Evolutionary conservation across 1,140 invertebrate species (phyloP).

Genomic region (Calliphora vicina): DNA sequence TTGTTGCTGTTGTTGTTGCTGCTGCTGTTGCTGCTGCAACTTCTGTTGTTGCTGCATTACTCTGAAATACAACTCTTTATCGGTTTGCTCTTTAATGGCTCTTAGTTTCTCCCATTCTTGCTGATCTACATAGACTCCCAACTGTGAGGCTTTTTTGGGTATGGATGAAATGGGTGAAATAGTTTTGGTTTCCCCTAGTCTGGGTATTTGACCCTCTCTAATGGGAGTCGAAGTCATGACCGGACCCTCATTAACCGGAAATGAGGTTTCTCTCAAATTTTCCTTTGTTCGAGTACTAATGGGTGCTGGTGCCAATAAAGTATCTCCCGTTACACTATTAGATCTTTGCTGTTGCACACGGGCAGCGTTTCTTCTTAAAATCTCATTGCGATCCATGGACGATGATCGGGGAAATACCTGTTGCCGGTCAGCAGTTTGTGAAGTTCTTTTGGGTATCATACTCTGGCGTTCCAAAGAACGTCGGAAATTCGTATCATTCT

Average conservation of each 20-base stretch:
- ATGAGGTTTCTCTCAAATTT: constrained; percentile 32
- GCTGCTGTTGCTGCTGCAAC: constrained; percentile 36
- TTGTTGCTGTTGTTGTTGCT: constrained; percentile 4
- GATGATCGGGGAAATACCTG: constrained; percentile 45
- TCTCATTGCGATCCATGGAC: constrained; percentile 56
- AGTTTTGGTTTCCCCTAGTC: not conserved
- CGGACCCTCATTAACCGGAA: constrained; percentile 35
- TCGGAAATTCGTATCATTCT: constrained; percentile 38
- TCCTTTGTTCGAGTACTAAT: constrained; percentile 36
- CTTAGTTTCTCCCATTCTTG: constrained; percentile 54
- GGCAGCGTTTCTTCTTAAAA: constrained; percentile 32
- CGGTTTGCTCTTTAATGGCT: constrained; percentile 57
- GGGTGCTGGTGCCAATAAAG: not conserved
- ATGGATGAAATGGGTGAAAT: constrained; percentile 12
- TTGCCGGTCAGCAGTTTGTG: constrained; percentile 36
- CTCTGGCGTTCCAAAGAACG: constrained; percentile 49
- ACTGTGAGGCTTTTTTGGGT: constrained; percentile 32
- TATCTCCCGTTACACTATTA: constrained; percentile 2
- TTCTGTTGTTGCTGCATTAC: constrained; percentile 52
- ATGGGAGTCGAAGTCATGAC: constrained; percentile 33
- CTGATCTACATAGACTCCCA: constrained; percentile 38
- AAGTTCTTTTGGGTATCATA: constrained; percentile 51
- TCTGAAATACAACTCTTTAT: constrained; percentile 54
- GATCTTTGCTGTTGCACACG: constrained; percentile 26
- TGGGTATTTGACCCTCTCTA: not conserved